Base-by-base conservation (phyloP, 1,140 invertebrate species). In the Drosophila ogumai region DNA sequence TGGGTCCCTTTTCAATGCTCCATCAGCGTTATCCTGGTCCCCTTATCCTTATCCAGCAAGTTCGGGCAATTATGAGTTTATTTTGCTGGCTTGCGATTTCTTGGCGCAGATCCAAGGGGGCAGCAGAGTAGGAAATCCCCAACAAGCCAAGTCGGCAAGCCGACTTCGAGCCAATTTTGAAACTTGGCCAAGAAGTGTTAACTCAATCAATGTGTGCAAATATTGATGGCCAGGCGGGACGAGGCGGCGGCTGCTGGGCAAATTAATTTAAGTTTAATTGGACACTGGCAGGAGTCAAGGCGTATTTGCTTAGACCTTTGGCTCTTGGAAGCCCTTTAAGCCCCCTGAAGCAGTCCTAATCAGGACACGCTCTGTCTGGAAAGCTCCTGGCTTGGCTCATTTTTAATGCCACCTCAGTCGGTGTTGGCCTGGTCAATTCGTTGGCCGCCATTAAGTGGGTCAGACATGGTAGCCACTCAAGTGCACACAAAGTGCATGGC, bases 211-310 rank as follows among this genome's bases (percentile, higher is more conserved):
- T 87, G 72, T 73, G 84, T 54, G 57, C 72, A 68, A 68, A 80
- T 76, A 72, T 73, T 60, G 54, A 54, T 44, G 47, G 63, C 32
- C 31, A 34, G 25, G 44, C 41, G 57, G 34, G 44, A 28, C 10
- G 19, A 10, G 44, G 38, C 22, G 41, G 43, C 59, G 50, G 50
- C 46, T 50, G 77, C 75, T 66, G 64, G 46, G 38, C 47, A 90
- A 87, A 78, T 90, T 81, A 90, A 87, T 90, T 81, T 84, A 88
- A 84, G 57, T 84, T 90, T 87, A 87, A 87, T 90, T 84, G 66
- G 80, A 58, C 76, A 74, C 52, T 34, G 63, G 40, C 43, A 34
- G 13, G 15, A 71, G 40, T 57, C 66, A 41, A 22, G 49, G 15
- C 22, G 28, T 76, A 69, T 82, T 86, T 87, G 54, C 61, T 79